Conservation (phyloP, 1,140 invertebrate genomes). For the Drosophila equinoxialis region DNA sequence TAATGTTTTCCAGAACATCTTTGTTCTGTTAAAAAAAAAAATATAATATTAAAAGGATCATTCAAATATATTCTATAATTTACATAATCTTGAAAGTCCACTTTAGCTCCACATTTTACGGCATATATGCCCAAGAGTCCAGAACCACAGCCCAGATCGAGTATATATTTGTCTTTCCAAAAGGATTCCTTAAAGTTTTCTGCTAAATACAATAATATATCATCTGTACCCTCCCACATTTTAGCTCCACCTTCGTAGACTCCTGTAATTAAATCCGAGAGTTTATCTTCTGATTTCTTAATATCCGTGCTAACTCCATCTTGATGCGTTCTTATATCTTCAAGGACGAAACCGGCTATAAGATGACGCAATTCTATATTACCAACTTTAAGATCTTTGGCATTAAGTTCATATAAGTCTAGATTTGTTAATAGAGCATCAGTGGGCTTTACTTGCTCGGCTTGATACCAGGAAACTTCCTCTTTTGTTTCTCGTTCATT, state of each 20-base stretch:
- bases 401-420: slow-evolving; percentile 80
- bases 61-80: slow-evolving; percentile 70
- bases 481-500: slow-evolving; percentile 19
- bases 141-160: slow-evolving; percentile 94
- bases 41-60: slow-evolving; percentile 8
- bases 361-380: slow-evolving; percentile 49
- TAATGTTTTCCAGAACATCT: slow-evolving; percentile 83
- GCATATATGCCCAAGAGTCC: slow-evolving; percentile 91
- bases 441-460: slow-evolving; percentile 45
- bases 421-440: slow-evolving; percentile 57
- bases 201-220: slow-evolving; percentile 87
- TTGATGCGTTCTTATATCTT: slow-evolving; percentile 70
- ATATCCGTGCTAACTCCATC: slow-evolving; percentile 82
- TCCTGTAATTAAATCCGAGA: slow-evolving; percentile 89
- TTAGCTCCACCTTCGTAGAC: slow-evolving; percentile 93
- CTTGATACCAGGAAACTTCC: slow-evolving; percentile 67
- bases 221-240: slow-evolving; percentile 94
- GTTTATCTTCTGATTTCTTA: slow-evolving; percentile 86
- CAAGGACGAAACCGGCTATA: slow-evolving; percentile 64
- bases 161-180: slow-evolving; percentile 84
- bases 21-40: slow-evolving; percentile 59
- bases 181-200: slow-evolving; percentile 60
- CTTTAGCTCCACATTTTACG: slow-evolving; percentile 86
- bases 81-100: slow-evolving; percentile 97
- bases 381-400: slow-evolving; percentile 47